These are phyloP conservation scores for Ispidina picta DNA, from an alignment of 2,797 vertebrate genomes.

Conservation along the genomic window DNA sequence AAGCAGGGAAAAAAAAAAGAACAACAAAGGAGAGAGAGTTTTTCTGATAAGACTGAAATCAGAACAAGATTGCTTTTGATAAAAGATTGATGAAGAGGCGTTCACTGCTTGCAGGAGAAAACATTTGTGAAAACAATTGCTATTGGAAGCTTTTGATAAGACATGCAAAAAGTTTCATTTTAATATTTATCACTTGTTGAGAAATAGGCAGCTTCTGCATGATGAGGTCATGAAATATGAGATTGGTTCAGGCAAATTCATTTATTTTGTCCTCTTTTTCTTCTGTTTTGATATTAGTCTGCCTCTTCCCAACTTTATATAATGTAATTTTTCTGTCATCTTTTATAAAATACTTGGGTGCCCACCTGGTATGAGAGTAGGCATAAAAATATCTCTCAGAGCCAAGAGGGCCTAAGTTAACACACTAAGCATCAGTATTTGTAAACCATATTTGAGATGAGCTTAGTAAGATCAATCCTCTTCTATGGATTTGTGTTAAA, in stretches of 20 bases:
- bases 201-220: constrained; percentile 53
- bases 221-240: constrained; percentile 72
- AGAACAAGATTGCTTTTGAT: constrained; percentile 73
- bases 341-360: constrained; percentile 59
- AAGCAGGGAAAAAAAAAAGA: background rate
- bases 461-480: constrained; percentile 26
- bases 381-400: constrained; percentile 53
- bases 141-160: constrained; percentile 74
- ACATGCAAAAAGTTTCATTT: constrained; percentile 67
- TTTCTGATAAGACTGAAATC: constrained; percentile 67
- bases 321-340: constrained; percentile 72
- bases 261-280: constrained; percentile 66
- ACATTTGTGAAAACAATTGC: constrained; percentile 73
- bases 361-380: constrained; percentile 23
- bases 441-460: constrained; percentile 29
- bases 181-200: constrained; percentile 74
- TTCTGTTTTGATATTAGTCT: constrained; percentile 66
- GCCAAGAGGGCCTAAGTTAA: background rate
- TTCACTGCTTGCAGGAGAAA: constrained; percentile 64
- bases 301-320: constrained; percentile 26
- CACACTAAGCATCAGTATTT: background rate
- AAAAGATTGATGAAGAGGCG: constrained; percentile 75
- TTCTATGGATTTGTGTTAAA: constrained; percentile 38
- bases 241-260: constrained; percentile 70
- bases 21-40: constrained; percentile 14